Base-by-base conservation (phyloP, 2,113 vertebrate genomes). In the Oreochromis spilurus region DNA sequence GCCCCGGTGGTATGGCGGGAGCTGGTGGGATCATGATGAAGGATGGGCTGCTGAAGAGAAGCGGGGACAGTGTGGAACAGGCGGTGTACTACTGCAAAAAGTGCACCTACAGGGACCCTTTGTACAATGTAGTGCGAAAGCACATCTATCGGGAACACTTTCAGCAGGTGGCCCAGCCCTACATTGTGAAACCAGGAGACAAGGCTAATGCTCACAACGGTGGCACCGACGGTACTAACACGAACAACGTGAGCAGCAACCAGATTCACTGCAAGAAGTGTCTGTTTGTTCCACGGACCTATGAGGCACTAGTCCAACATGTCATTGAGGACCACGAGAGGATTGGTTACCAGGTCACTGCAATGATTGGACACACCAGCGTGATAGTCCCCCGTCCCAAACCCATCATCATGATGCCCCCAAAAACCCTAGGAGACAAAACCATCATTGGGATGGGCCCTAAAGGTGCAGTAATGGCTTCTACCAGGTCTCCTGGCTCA, bases 121-220 rank as follows among this genome's bases (percentile, higher is more conserved):
- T 99, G 70, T 99, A 99, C 89, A 99, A 99, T 94, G 98, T 99
- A 83, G 99, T 99, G 95, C 97, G 98, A 88, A 99, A 99, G 97
- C 99, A 99, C 97, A 99, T 99, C 96, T 99, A 99, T 96, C 97
- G 99, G 96, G 99, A 99, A 98, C 99, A 99, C 96, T 99, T 99
- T 96, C 98, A 98, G 93, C 99, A 99, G 5, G 98, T 99, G 91
- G 99, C 99, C 65, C 97, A 97, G 94, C 98, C 99, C 79, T 99
- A 99, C 53, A 94, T 99, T 91, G 98, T 97, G 11, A 99, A 97
- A 95, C 97, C 97, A 72, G 97, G 97, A 31, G 98, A 99, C 26
- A 99, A 98, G 89, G 75, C 82, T 2, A 90, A 40, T 5, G n/a
- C 94, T 77, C 90, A 93, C n/a, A 96, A 96, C 9, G 96, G 96